Base-by-base conservation (phyloP, 2,888 invertebrate species). In the Conomelus anceps region DNA sequence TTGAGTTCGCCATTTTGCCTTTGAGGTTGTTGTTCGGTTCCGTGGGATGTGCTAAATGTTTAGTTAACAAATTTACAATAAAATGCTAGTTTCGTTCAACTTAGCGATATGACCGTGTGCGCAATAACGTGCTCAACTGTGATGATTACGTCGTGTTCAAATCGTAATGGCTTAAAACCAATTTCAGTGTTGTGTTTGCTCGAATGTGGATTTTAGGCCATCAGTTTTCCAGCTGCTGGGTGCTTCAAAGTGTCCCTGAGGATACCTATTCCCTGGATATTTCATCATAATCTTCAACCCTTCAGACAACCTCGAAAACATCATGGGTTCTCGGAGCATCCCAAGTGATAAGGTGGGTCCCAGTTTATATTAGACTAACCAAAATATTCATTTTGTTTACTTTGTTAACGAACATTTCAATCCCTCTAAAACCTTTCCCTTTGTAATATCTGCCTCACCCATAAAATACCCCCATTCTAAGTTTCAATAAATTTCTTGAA, bases 1-100 rank as follows among this genome's bases (percentile, higher is more conserved):
- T 86, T 22, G 86, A 86, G 86, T 86, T 63, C 86, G 86, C 86
- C 86, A 86, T 86, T 86, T 86, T 86, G 29, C 86, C 24, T 24
- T 24, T 86, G 24, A 24, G 86, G 86, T 86, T 86, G 23, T 86
- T 22, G 86, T 24, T 86, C 22, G 23, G 86, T 86, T 86, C 63
- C 20, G 63, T 63, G 63, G n/a, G 63, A 63, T 63, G 63, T 63
- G 63, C 63, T 63, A 63, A 63, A 63, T 63, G 63, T 63, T 63
- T n/a, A 63, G 63, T 63, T 63, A 20, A 63, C 63, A 63, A 3
- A 63, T 63, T 63, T n/a, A 63, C 63, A 63, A 20, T 63, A 63
- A n/a, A 63, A 63, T 63, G 63, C 63, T 63, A 63, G 63, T 63
- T 63, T 63, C 63, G 1, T 63, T 63, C n/a, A 63, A 63, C n/a